Percentiles rank a stretch among this genome's conserved stretches.
Evolutionary conservation across 1,140 invertebrate species (phyloP).

Genomic region (Platyscapa corneri): DNA sequence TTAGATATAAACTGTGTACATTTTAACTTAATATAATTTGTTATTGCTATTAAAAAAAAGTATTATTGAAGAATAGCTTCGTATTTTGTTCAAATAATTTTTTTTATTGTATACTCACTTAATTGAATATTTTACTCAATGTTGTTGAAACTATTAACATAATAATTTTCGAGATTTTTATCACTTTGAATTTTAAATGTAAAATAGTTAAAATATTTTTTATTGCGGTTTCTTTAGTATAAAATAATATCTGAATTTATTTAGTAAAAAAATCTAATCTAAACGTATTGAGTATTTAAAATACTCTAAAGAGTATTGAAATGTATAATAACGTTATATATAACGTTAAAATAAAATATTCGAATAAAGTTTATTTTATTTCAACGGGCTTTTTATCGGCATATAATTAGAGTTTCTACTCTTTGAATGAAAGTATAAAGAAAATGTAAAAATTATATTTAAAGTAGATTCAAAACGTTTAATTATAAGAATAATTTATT

Average conservation of each 20-base stretch:
- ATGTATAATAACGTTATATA: neutral
- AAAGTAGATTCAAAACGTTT: neutral
- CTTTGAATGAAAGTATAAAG: neutral
- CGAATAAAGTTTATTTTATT: neutral
- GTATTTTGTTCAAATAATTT: too few relatives aligned
- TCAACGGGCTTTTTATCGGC: neutral
- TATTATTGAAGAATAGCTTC: too few relatives aligned
- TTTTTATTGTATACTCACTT: too few relatives aligned
- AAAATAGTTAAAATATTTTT: neutral
- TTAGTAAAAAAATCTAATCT: neutral
- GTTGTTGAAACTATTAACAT: too few relatives aligned
- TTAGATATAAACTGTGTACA: too few relatives aligned
- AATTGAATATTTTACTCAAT: neutral
- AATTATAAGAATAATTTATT: neutral
- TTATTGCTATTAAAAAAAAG: too few relatives aligned
- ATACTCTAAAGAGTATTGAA: neutral
- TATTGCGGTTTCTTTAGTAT: neutral
- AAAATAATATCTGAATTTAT: neutral
- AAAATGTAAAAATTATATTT: neutral
- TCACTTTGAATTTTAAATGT: neutral
- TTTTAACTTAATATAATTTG: too few relatives aligned
- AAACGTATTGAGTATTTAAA: neutral
- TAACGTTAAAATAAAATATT: neutral
- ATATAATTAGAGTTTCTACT: neutral
- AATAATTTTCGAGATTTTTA: neutral